Evolutionary conservation across 2,797 vertebrate species (phyloP).

Genomic region (Melanogrammus aeglefinus): DNA sequence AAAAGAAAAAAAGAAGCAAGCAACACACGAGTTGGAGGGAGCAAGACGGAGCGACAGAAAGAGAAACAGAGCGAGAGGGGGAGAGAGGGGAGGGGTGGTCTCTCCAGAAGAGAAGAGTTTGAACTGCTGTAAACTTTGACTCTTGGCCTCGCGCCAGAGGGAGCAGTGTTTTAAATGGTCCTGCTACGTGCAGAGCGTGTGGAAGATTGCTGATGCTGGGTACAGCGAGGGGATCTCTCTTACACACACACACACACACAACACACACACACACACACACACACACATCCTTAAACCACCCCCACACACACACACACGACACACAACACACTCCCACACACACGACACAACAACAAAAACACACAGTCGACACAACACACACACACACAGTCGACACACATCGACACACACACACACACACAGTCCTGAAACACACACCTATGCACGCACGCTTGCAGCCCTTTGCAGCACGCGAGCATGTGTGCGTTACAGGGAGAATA

Average conservation of each 20-base stretch:
- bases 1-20: conserved; percentile 5
- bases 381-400: no score
- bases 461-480: background rate
- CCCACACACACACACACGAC: no score
- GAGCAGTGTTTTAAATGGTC: conserved; percentile 78
- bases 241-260: no score
- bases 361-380: conserved; percentile 4
- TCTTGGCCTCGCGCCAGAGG: conserved; percentile 70
- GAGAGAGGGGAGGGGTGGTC: background rate
- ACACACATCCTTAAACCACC: no score
- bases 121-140: conserved; percentile 73
- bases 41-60: conserved; percentile 22
- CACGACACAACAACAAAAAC: background rate
- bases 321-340: no score
- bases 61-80: conserved; percentile 39
- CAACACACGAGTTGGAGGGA: background rate
- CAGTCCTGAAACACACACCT: no score
- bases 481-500: conserved; percentile 7
- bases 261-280: background rate
- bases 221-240: conserved; percentile 37
- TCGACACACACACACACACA: no score
- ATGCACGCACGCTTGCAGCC: no score
- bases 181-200: conserved; percentile 80
- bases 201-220: conserved; percentile 63
- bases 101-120: conserved; percentile 21